A percentile compares a stretch with the other conserved stretches of the same genome.
Evolutionary conservation across 2,113 vertebrate genomes (phyloP).

Genomic region (Hypocryptadius cinnamomeus): DNA sequence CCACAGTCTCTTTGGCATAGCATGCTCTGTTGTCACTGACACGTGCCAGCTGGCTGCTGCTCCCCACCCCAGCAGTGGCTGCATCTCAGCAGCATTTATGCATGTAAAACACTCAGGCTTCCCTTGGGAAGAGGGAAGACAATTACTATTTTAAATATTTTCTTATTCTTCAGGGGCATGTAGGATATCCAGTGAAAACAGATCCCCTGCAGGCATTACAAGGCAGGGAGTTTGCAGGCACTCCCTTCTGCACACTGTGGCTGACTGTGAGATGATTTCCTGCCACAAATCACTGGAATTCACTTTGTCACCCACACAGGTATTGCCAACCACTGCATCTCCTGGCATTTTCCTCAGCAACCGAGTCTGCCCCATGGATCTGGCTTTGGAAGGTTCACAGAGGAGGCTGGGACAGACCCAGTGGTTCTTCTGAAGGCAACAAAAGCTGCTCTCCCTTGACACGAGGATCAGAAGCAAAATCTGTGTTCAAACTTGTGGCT

Average conservation of each 20-base stretch:
- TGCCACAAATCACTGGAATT: background rate
- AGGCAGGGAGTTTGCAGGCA: background rate
- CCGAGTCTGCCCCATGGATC: background rate
- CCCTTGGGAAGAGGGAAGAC: background rate
- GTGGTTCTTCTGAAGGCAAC: background rate
- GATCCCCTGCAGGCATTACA: background rate
- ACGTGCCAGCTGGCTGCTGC: constrained; percentile 32
- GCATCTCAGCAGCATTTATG: background rate
- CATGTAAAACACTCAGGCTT: background rate
- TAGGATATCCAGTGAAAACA: background rate
- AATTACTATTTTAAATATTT: constrained; percentile 18
- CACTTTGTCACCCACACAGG: background rate
- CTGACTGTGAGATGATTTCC: background rate
- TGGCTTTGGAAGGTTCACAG: background rate
- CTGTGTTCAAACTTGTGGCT: background rate
- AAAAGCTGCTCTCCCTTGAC: background rate
- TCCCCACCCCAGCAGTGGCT: constrained; percentile 14
- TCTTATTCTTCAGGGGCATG: background rate
- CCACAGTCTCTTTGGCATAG: background rate
- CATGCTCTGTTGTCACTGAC: background rate
- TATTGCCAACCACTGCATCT: background rate
- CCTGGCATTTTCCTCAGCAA: background rate
- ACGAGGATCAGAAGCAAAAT: background rate
- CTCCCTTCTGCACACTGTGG: background rate
- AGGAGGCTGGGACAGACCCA: background rate